These are phyloP conservation scores for Sinodicranocentrus sp. DNA, from an alignment of 2,888 invertebrate species.

Conservation along the genomic window DNA sequence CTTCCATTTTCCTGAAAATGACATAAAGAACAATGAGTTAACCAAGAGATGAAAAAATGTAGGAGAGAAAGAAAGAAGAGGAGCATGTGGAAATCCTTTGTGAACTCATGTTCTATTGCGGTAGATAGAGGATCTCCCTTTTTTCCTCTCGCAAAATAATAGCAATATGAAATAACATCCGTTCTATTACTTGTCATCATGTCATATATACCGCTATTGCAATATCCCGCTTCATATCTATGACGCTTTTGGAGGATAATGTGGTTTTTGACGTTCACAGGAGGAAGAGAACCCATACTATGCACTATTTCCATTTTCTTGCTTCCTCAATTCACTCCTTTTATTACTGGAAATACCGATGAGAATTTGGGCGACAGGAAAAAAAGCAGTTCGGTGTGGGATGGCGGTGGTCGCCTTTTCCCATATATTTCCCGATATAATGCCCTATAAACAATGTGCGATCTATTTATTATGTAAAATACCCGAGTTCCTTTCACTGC, in stretches of 20 bases:
- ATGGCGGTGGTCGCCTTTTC: not conserved
- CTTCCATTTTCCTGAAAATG: slow-evolving; percentile 9
- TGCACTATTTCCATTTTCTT: slow-evolving; percentile 47
- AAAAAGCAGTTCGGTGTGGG: no score
- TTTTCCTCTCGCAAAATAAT: no score
- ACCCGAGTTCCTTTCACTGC: slow-evolving; percentile 27
- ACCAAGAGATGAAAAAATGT: not conserved
- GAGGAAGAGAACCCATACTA: slow-evolving; percentile 13
- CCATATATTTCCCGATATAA: slow-evolving; percentile 31
- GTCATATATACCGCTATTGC: slow-evolving; percentile 55
- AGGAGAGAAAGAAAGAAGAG: not conserved
- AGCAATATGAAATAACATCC: slow-evolving; percentile 53
- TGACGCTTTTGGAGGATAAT: slow-evolving; percentile 38
- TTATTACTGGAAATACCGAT: slow-evolving; percentile 14
- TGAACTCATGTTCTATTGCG: not conserved
- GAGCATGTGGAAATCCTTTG: not conserved
- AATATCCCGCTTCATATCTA: slow-evolving; percentile 15
- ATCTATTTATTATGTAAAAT: slow-evolving; percentile 65
- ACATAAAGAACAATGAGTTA: slow-evolving; percentile 10
- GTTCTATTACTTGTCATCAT: slow-evolving; percentile 57
- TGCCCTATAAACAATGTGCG: slow-evolving; percentile 50
- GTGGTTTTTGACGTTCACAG: slow-evolving; percentile 39
- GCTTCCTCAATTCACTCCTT: slow-evolving; percentile 33
- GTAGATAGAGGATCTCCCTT: slow-evolving; percentile 22
- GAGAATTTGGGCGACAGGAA: not conserved